Evolutionary conservation across 92 coral and sea anemone species (phyloP), one percentile per base, ranked within the genome.

Genomic region (Palythoa grandis): DNA sequence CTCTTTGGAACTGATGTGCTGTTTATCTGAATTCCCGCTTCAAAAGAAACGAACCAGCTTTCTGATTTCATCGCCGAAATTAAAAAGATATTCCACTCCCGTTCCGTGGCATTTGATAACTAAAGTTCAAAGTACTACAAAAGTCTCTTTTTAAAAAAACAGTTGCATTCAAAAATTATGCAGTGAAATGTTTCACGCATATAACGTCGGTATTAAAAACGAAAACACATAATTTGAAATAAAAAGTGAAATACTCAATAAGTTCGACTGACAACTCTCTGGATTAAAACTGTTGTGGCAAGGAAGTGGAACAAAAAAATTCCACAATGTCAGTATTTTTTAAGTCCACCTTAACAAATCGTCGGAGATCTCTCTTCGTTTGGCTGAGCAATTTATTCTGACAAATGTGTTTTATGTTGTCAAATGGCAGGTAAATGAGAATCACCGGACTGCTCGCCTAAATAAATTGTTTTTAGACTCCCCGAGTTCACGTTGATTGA

Each of bases 401-500:
- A 63, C 65, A 80, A 65, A 80, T 47, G 23, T 25, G 57, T 25
- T 80, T 79, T 65, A 22, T 67, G 74, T 47, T 67, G 70, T 66
- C 85, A 25, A 19, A 52, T 80, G 74, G 74, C 75, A 53, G 74
- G 14, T 58, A 80, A 80, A 80, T 80, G 85, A 52, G 43, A 66
- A 38, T 80, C 74, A 22, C 47, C 20, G 19, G 85, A 80, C 85
- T 80, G 74, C 29, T 63, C 60, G 24, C 14, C 60, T 80, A 80
- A 65, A 80, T 47, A 66, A 80, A 80, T 80, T 80, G 85, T 66
- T 80, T 80, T 80, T 67, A 48, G 85, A 80, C 85, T 65, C n/a
- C 58, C 85, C 66, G 39, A 68, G 72, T 23, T 80, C 14, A 20
- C 60, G 66, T 17, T 80, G 85, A 80, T 80, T 80, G 85, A 80